A percentile compares a stretch with the other conserved stretches of the same genome.
These are phyloP conservation scores for Drosophila micromelanica DNA, from an alignment of 1,140 invertebrate species.

Conservation along the genomic window DNA sequence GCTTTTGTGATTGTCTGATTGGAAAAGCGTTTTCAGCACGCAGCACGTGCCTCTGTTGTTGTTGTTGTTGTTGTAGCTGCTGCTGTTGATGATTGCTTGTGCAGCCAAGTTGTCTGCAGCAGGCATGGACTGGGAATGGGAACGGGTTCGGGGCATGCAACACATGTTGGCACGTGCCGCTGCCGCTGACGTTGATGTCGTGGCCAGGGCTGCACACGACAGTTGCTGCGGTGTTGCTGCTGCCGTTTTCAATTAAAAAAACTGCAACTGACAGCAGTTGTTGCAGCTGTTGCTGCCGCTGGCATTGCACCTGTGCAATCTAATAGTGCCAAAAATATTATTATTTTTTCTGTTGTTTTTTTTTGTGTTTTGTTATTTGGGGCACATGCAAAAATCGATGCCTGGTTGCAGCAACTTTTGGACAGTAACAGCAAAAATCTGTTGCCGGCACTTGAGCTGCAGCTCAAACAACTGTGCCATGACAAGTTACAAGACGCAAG, in stretches of 20 bases:
- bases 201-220: constrained; percentile 59
- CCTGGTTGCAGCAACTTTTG: constrained; percentile 34
- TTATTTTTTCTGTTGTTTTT: no score
- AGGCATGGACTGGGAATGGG: constrained; percentile 6
- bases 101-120: constrained; percentile 53
- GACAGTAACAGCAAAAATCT: constrained; percentile 58
- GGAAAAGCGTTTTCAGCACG: constrained; percentile 68
- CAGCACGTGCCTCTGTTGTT: constrained; percentile 67
- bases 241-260: constrained; percentile 77
- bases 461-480: constrained; percentile 80
- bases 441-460: constrained; percentile 76
- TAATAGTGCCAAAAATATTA: constrained; percentile 26
- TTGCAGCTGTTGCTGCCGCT: constrained; percentile 52
- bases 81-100: constrained; percentile 46
- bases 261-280: constrained; percentile 69
- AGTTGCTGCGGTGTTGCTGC: constrained; percentile 37
- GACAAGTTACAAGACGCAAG: constrained; percentile 68
- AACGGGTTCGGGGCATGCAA: constrained; percentile 28
- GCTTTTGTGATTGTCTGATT: constrained; percentile 55
- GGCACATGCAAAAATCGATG: constrained; percentile 45
- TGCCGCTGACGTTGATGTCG: constrained; percentile 47
- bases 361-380: not conserved
- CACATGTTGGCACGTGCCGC: constrained; percentile 77
- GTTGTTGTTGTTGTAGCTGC: constrained; percentile 27
- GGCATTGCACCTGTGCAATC: constrained; percentile 56